phyloP scores from a whole-genome alignment of 2,888 invertebrate genomes.

The Cataglyphis livida region DNA sequence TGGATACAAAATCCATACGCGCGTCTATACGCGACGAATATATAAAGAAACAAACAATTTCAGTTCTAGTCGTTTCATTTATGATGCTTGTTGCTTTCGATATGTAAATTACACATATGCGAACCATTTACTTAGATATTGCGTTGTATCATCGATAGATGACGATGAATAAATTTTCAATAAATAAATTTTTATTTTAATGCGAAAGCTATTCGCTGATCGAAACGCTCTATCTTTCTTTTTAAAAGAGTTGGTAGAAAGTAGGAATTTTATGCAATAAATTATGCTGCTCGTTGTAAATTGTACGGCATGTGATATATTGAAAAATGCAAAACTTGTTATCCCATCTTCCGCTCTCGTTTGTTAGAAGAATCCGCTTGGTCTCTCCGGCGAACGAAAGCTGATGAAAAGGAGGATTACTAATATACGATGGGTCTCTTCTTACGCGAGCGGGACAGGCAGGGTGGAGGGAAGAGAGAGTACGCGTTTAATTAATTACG shows the following conservation, averaged over 20 bases:
- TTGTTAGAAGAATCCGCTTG: constrained; percentile 14
- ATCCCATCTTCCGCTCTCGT: constrained; percentile 10
- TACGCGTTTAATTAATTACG: constrained; percentile 56
- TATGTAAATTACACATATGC: constrained; percentile 64
- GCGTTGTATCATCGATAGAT: constrained; percentile 35
- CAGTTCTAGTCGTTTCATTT: constrained; percentile 23
- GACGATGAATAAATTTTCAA: constrained; percentile 29
- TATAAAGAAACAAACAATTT: constrained; percentile 58
- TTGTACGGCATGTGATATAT: constrained; percentile 24
- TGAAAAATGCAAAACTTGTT: constrained; percentile 36
- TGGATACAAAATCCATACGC: constrained; percentile 56
- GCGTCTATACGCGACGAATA: constrained; percentile 29
- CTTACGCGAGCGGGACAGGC: constrained; percentile 9
- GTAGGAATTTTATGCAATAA: not conserved
- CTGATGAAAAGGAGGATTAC: constrained; percentile 36
- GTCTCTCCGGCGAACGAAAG: constrained; percentile 19
- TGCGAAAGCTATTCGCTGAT: constrained; percentile 24
- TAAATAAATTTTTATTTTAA: not conserved
- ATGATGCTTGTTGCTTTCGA: constrained; percentile 23
- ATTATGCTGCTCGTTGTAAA: constrained; percentile 30
- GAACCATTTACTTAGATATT: constrained; percentile 64
- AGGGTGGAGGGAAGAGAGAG: not conserved
- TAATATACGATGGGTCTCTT: constrained; percentile 42
- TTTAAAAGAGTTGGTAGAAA: not conserved
- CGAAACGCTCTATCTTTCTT: constrained; percentile 15